Base-by-base conservation (phyloP, 2,797 vertebrate species). In the Leptatherina wallacei region DNA sequence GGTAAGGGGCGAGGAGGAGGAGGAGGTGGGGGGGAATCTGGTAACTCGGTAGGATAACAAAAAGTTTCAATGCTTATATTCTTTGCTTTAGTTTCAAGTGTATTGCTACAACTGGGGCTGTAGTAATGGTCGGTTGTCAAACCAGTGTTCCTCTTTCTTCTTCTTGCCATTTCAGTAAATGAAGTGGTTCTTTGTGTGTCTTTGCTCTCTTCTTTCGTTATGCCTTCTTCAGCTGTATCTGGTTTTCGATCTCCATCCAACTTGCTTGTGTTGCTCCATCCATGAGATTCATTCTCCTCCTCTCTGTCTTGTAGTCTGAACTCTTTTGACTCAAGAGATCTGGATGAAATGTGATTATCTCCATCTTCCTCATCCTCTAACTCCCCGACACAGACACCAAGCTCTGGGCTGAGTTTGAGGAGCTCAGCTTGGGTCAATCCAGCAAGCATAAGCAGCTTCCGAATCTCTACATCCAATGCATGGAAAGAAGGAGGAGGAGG, bases 141-240 rank as follows among this genome's bases (percentile, higher is more conserved):
- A 65, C 69, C 79, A 22, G 82, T 87, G 73, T 75, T 80, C 47
- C 89, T 95, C 85, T 90, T 94, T 77, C 93, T 94, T 83, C 94
- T 95, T 81, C 96, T 95, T 35, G 96, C 96, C 79, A 98, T 93
- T 90, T 98, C 97, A 0, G 96, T 95, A 86, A 98, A 99, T 0
- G 97, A 97, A 4, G 97, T 98, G 88, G 91, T 94, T 90, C 89
- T 94, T 84, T 91, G 88, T 20, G 71, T n/a, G 3, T 92, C 89
- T 2, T 64, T 85, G 9, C 38, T 81, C 35, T 82, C 84, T 52
- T 87, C 85, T 47, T 64, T 87, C 56, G 76, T 89, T 69, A 80
- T 81, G 11, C 71, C 70, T 33, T 85, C 88, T 40, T 84, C 47
- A 6, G 40, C 42, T 62, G 49, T 22, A 51, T 90, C 78, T 29